Evolutionary conservation across 1,140 invertebrate species (phyloP), one percentile per base, ranked within the genome.

Genomic region (Aplysia californica): DNA sequence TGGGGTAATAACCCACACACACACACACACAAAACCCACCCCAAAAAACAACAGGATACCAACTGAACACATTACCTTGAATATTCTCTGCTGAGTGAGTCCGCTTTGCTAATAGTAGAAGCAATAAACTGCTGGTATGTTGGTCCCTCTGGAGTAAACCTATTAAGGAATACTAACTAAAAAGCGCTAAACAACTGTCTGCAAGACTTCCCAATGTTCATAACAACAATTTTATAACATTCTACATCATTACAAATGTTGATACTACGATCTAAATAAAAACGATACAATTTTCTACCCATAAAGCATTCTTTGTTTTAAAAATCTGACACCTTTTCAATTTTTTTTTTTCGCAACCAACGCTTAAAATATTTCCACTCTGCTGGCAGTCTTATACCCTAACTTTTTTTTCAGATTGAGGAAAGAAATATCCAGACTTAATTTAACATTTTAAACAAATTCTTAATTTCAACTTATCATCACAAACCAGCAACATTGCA

Each of bases 61-160:
- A 31, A 23, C 74, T 67, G 18, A 44, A 44, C n/a, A n/a, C 5
- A 78, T 81, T 76, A 88, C 87, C 80, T 88, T 59, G 86, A 82
- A 65, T 87, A 88, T 79, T 87, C 83, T 67, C 82, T 84, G 31
- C 80, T 82, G 3, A 87, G 80, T n/a, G 79, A 77, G 10, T 86
- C 82, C 10, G 86, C 85, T 74, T 83, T 76, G 0, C 80, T 73
- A 38, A 86, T 65, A n/a, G 81, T 81, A 39, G 84, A 85, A 26
- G 84, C 73, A 65, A 88, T 87, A 21, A 87, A 61, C 67, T 88
- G 79, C 74, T 82, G 82, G 72, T 88, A 88, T 3, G 87, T 88
- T 33, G 80, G 83, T 15, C 83, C 86, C 23, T 82, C 80, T 58
- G 77, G 71, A 82, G 85, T 86, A 33, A 29, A n/a, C 36, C 29